Base-by-base conservation (phyloP, 2,797 vertebrate species). In the Rhabdomys pumilio region DNA sequence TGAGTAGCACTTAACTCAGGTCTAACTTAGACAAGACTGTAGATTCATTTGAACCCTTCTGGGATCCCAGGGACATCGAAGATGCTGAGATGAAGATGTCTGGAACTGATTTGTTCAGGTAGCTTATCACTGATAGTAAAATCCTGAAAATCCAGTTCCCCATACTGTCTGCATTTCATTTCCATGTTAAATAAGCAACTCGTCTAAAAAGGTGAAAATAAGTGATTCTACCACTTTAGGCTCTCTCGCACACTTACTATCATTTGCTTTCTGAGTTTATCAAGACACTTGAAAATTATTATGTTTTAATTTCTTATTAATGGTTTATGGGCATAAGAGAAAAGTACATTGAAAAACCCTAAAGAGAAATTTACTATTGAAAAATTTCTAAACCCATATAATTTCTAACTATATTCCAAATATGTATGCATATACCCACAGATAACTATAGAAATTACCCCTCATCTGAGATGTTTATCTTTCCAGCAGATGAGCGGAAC, bases 201-300 rank as follows among this genome's bases (percentile, higher is more conserved):
- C 29, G 57, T 57, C 17, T 47, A 44, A 44, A 47, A 76, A 47
- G 19, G 19, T 47, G 26, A 76, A 76, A 47, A 80, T 0, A 77
- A 55, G 4, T 24, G 75, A 90, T 31, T 55, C 12, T 31, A 61
- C 22, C 57, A 59, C 50, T 4, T 3, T 55, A 85, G 59, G 84
- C 63, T 4, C 2, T 67, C 55, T 29, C 88, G 61, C 77, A 67
- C 77, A 84, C 75, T 87, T 9, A 87, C 57, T 19, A 76, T 6
- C 34, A 59, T 24, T 91, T 63, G 67, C 11, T 47, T 15, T 84
- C 7, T 41, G n/a, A 83, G 41, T 86, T 3, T 11, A 75, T 61
- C 24, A 63, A 63, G 47, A 9, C n/a, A 67, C 47, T 69, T 63
- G 79, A 75, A 88, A 92, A 87, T 50, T 89, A 93, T 75, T 44